Percentiles rank a stretch among this genome's conserved stretches.
These are phyloP conservation scores for Ophonus ardosiacus DNA, from an alignment of 2,888 invertebrate genomes.

Conservation along the genomic window DNA sequence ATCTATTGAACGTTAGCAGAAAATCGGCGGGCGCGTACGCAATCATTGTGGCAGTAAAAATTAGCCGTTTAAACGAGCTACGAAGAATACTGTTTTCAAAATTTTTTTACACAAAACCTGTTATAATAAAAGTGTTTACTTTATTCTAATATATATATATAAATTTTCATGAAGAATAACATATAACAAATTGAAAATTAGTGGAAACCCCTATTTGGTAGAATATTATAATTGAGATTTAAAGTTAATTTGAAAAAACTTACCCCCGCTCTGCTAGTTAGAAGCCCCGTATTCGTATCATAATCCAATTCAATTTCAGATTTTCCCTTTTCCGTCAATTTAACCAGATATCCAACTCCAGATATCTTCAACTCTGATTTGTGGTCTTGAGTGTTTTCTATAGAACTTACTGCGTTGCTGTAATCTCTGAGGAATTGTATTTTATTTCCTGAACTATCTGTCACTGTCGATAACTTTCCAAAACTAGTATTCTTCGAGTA, in stretches of 20 bases:
- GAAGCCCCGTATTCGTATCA: slow-evolving; percentile 91
- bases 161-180: too few species aligned
- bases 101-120: too few species aligned
- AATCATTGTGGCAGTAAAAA: too few species aligned
- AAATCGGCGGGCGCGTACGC: too few species aligned
- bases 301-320: slow-evolving; percentile 94
- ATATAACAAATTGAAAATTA: too few species aligned
- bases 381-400: slow-evolving; percentile 95
- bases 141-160: too few species aligned
- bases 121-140: too few species aligned
- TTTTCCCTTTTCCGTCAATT: slow-evolving; percentile 91
- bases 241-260: slow-evolving; percentile 70
- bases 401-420: slow-evolving; percentile 92
- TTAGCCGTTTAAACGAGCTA: too few species aligned
- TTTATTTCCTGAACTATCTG: slow-evolving; percentile 95
- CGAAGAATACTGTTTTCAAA: too few species aligned
- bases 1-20: too few species aligned
- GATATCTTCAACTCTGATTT: slow-evolving; percentile 95
- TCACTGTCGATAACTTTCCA: slow-evolving; percentile 94
- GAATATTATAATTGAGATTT: not conserved
- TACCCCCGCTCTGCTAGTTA: slow-evolving; percentile 90
- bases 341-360: slow-evolving; percentile 93
- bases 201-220: too few species aligned
- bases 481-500: slow-evolving; percentile 98
- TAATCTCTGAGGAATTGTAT: slow-evolving; percentile 95